Evolutionary conservation across 2,888 invertebrate species (phyloP).

Genomic region (Sinodicranocentrus sp.): DNA sequence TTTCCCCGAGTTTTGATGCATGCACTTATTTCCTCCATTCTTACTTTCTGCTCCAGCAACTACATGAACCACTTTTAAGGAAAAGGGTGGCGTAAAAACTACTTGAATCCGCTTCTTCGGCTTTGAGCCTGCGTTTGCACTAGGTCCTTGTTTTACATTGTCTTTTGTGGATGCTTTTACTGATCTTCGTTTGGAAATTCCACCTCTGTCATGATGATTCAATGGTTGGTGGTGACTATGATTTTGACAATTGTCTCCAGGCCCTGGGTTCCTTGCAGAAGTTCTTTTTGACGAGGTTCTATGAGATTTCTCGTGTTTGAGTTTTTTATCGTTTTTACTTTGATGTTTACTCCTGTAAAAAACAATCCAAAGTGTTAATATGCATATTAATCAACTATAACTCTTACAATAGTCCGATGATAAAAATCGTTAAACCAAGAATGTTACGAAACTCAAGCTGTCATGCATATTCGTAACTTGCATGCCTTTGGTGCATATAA

Average conservation of each 20-base stretch:
- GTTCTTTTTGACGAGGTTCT: slow-evolving; percentile 39
- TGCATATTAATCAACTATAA: neutral
- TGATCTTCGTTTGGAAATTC: slow-evolving; percentile 41
- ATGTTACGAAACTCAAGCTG: too few species aligned
- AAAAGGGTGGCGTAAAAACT: slow-evolving; percentile 75
- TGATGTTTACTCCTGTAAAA: slow-evolving; percentile 42
- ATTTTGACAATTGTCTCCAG: neutral
- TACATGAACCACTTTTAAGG: slow-evolving; percentile 73
- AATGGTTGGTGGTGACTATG: slow-evolving; percentile 1
- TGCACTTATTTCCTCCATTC: slow-evolving; percentile 3
- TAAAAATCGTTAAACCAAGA: too few species aligned
- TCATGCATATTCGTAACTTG: too few species aligned
- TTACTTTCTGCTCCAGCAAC: slow-evolving; percentile 23
- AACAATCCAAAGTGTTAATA: too few species aligned
- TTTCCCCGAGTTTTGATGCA: neutral
- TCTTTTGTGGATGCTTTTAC: slow-evolving; percentile 57
- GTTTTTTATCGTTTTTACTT: slow-evolving; percentile 52
- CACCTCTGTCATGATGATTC: slow-evolving; percentile 34
- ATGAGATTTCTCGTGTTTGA: slow-evolving; percentile 34
- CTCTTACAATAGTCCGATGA: too few species aligned
- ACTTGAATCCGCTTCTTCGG: slow-evolving; percentile 72
- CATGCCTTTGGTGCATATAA: too few species aligned
- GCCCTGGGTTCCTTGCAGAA: neutral
- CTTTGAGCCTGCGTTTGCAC: slow-evolving; percentile 42
- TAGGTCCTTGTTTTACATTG: neutral